Base-by-base conservation (phyloP, 2,888 invertebrate species). In the Horisme vitalbata region DNA sequence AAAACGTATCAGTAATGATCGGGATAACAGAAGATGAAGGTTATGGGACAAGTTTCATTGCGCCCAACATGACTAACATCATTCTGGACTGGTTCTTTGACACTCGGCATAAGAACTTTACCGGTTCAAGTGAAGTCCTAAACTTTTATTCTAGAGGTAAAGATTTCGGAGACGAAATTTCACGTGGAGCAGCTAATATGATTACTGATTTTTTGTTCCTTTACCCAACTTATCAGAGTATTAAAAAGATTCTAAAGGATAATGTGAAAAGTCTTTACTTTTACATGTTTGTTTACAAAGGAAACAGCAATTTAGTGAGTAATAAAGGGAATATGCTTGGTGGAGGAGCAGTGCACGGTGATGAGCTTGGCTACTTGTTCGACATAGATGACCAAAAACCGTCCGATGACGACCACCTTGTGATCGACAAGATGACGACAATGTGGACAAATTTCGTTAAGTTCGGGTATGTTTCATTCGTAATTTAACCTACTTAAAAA, bases 91-190 rank as follows among this genome's bases (percentile, higher is more conserved):
- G 9, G 2, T 23, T 38, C 34, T 75, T 75, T 37, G 60, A 63
- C 27, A 62, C 71, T 9, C 57, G 60, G 8, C 21, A 55, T 11
- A 55, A 61, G 18, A 48, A 65, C 3, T 55, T 64, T 14, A 23
- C 8, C 24, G 57, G 59, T 39, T 57, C 54, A 41, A 60, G 62
- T 41, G 36, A 59, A 52, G 54, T 71, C 2, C 50, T 64, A 38
- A 62, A 69, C 15, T 83, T 77, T 39, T 83, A 80, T 21, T 71
- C 76, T 4, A 79, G 77, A 0, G 79, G 77, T 28, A 56, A 68
- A 46, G 55, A 58, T 4, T 52, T 72, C 3, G 65, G 54, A 31
- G 32, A 55, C 4, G 50, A 53, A 2, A 35, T 50, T 6, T 51
- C 53, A 12, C 55, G 45, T 8, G 51, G 57, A 2, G 31, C 75